Evolutionary conservation across 2,888 invertebrate species (phyloP).

Genomic region (Dryadula phaetusa): DNA sequence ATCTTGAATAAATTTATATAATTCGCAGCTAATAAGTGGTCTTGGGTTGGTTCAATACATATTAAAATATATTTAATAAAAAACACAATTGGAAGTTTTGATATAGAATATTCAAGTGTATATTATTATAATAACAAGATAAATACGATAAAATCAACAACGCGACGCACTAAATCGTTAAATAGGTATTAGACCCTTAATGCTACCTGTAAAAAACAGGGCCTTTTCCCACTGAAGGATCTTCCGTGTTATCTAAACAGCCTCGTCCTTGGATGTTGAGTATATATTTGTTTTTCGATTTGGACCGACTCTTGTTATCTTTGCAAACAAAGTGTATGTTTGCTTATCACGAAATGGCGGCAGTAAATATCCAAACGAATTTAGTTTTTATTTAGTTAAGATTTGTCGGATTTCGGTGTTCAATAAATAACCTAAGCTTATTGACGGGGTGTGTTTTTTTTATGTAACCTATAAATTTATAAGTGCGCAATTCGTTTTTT

Average conservation of each 20-base stretch:
- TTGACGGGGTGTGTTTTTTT: conserved; percentile 28
- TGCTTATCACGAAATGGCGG: conserved; percentile 57
- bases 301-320: conserved; percentile 74
- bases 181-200: conserved; percentile 25
- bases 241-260: conserved; percentile 41
- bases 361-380: conserved; percentile 47
- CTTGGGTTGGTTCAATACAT: neutral
- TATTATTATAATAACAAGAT: conserved; percentile 3
- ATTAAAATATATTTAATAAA: neutral
- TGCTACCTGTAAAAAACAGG: conserved; percentile 23
- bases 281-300: conserved; percentile 77
- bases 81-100: neutral
- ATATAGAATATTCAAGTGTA: neutral
- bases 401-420: conserved; percentile 51
- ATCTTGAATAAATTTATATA: neutral
- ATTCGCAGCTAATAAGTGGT: neutral
- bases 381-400: conserved; percentile 49
- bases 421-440: conserved; percentile 49
- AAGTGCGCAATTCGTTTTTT: neutral
- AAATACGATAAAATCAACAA: conserved; percentile 8
- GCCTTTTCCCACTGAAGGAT: conserved; percentile 32
- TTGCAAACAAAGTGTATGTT: conserved; percentile 69
- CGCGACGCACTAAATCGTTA: conserved; percentile 18
- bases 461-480: conserved; percentile 1
- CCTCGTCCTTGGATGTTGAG: conserved; percentile 65